Evolutionary conservation across 2,797 vertebrate species (phyloP), one percentile per base, ranked within the genome.

Genomic region (Nasua narica): DNA sequence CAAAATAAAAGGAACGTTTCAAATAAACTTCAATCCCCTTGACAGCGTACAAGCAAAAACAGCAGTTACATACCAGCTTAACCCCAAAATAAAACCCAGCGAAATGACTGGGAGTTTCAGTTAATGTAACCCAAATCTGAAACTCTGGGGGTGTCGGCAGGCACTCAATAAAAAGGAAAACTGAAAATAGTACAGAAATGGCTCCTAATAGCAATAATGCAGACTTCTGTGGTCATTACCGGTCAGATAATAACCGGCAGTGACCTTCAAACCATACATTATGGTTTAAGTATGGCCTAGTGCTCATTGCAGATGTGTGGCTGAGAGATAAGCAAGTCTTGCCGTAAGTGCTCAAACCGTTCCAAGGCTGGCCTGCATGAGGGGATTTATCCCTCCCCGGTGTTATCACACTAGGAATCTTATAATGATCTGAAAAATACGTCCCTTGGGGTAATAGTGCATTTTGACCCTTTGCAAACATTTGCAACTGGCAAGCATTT

Each of bases 211-310:
- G 97, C 95, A 98, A 93, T 98, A 97, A 98, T 93, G 95, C 62
- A 96, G 52, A 19, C 72, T 91, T 98, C 97, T 95, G 96, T 86
- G 67, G 96, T 98, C 97, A 98, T 98, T 98, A 98, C 98, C 94
- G 84, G 97, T 77, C 77, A 83, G 94, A 97, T 98, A 98, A 98
- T 82, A 97, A 97, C 97, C 93, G 93, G 93, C 29, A 97, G 96
- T 96, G 86, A 98, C 95, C 98, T 98, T 97, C 97, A 98, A 98
- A 98, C 97, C 97, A 95, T 54, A 2, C 90, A 94, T 98, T 98
- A 97, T 1, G 95, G 86, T 37, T 96, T 97, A 97, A 98, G 83
- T 96, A 91, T 35, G 82, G 93, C 93, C 85, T 96, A 95, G 95
- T 29, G 92, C 76, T 95, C 97, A 62, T 82, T 97, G 98, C 97